Evolutionary conservation across 2,888 invertebrate species (phyloP), one percentile per base, ranked within the genome.

Genomic region (Ornithoptera alexandrae): DNA sequence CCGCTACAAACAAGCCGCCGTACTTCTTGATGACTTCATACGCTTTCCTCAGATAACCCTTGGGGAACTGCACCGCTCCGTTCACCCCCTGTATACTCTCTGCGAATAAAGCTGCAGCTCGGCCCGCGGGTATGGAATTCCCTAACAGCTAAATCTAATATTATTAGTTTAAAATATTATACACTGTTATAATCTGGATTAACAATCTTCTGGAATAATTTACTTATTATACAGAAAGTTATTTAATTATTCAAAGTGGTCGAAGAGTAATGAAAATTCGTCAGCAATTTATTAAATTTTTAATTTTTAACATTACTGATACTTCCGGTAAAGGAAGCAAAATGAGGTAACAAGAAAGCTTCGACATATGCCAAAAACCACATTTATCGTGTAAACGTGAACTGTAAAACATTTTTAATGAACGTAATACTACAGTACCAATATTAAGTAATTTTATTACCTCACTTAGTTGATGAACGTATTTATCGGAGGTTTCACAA

Each of bases 1-100:
- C 99, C 6, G 97, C 94, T 70, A 99, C 95, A 79, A 96, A 97
- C 1, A 99, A 76, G 6, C 99, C 99, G 1, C 98, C 98, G 78
- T 96, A 94, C 62, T 95, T 93, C 74, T 95, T 95, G 0, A 99
- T 94, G 61, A 96, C 84, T 36, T 97, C 95, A 74, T 95, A 96
- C 0, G 97, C 97, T 78, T 95, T 95, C 81, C 95, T 96, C 18
- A 99, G 83, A 84, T 96, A 99, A 4, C 96, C 95, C 82, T 95
- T 97, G 0, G 99, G 98, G 82, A 95, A 99, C 85, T 99, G 99
- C 0, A 99, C 96, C 0, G 96, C 93, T 0, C 99, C 99, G 18
- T 98, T 98, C 10, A 98, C 97, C 20, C 99, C 99, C 91, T 98
- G 99, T 75, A 99, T 99, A 0, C 98, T 96, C 87, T 99, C 99